Evolutionary conservation across 2,797 vertebrate genomes (phyloP).

Genomic region (Paguma larvata): DNA sequence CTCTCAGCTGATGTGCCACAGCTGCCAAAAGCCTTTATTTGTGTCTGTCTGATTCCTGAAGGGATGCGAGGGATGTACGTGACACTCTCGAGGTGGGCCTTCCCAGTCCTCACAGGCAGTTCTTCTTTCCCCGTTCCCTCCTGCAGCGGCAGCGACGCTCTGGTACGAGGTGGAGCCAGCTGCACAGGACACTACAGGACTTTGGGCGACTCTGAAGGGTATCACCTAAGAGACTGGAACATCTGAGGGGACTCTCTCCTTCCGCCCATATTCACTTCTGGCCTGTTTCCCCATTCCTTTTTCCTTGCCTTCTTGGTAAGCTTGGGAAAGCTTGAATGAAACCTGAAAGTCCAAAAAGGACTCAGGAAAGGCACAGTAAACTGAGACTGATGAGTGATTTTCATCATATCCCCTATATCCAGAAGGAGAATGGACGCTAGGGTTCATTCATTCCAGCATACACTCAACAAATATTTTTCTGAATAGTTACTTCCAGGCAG

Average conservation of each 20-base stretch:
- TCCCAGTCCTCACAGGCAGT: background rate
- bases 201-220: background rate
- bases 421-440: background rate
- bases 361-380: background rate
- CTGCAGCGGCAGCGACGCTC: background rate
- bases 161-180: too few species aligned
- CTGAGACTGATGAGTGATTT: background rate
- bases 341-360: background rate
- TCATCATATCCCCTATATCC: background rate
- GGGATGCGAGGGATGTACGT: background rate
- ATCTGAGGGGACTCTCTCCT: background rate
- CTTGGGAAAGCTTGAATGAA: background rate
- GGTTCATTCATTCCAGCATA: background rate
- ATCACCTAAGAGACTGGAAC: background rate
- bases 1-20: conserved; percentile 72
- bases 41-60: conserved; percentile 67
- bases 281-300: background rate
- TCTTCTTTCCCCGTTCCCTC: background rate
- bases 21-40: conserved; percentile 73
- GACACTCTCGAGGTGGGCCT: background rate
- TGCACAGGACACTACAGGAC: background rate
- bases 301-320: background rate
- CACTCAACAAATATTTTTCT: background rate
- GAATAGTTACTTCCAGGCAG: background rate
- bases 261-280: background rate